Conservation (phyloP, 2,888 invertebrate genomes). For the Calliphora vomitoria region DNA sequence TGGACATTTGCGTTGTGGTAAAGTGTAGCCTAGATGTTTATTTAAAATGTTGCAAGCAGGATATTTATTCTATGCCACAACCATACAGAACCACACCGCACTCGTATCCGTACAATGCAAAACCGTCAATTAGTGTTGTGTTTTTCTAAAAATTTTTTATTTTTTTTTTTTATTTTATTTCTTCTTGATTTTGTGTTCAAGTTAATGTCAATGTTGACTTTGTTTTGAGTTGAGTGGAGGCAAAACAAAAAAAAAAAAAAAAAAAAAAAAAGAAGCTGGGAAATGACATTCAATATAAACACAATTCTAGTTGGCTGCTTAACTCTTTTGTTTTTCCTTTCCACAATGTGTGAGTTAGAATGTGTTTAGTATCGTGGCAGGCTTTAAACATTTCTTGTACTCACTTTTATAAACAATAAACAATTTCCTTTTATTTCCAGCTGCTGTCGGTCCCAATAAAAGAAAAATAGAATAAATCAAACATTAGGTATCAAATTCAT, state of each 20-base stretch:
- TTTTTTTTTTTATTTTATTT: background rate
- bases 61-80: constrained; percentile 39
- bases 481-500: constrained; percentile 3
- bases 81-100: background rate
- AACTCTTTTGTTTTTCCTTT: constrained; percentile 59
- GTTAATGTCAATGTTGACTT: constrained; percentile 67
- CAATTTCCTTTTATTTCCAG: constrained; percentile 49
- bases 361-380: background rate
- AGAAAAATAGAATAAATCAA: constrained; percentile 42
- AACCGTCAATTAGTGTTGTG: constrained; percentile 67
- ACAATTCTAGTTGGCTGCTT: constrained; percentile 52
- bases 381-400: too few species aligned
- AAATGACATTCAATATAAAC: constrained; percentile 46
- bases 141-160: constrained; percentile 34
- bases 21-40: constrained; percentile 46
- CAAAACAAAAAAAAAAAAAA: background rate
- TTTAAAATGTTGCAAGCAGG: constrained; percentile 53
- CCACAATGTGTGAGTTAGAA: background rate
- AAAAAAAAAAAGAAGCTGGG: constrained; percentile 11
- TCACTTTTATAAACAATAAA: constrained; percentile 10
- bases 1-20: constrained; percentile 20
- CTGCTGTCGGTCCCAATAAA: constrained; percentile 40
- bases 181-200: constrained; percentile 55
- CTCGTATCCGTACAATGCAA: background rate
- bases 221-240: constrained; percentile 32